Percentiles rank a stretch among this genome's conserved stretches.
phyloP scores from a whole-genome alignment of 1,140 invertebrate species.

The Archivesica marissinica region DNA sequence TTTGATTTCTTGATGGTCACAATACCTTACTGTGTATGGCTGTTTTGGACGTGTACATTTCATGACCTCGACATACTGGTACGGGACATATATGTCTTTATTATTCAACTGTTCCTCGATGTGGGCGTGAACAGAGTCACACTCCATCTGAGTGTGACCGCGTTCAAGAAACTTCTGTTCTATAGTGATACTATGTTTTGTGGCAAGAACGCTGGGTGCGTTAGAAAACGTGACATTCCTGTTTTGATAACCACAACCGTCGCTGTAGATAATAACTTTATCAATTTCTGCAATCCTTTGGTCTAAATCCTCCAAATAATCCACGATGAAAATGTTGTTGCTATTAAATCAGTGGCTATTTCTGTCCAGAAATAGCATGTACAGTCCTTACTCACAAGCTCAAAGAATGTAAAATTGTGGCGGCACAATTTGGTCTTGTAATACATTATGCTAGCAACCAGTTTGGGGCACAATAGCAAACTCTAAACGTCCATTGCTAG shows the following conservation, averaged over 20 bases:
- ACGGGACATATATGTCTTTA: no score
- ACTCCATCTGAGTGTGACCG: slow-evolving; percentile 84
- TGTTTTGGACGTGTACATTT: background rate
- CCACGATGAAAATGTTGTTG: slow-evolving; percentile 81
- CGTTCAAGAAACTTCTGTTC: slow-evolving; percentile 82
- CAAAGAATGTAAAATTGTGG: slow-evolving; percentile 84
- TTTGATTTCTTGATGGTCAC: no score
- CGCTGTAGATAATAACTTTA: slow-evolving; percentile 70
- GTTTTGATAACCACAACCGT: slow-evolving; percentile 82
- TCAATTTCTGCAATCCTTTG: slow-evolving; percentile 12
- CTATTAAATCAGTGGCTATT: slow-evolving; percentile 79
- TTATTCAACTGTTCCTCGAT: no score
- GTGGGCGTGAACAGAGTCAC: slow-evolving; percentile 79
- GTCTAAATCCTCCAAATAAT: background rate
- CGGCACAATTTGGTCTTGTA: slow-evolving; percentile 83
- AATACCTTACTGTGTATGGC: background rate
- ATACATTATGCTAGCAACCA: slow-evolving; percentile 83
- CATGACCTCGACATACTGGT: background rate
- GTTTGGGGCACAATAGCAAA: slow-evolving; percentile 23
- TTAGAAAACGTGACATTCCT: slow-evolving; percentile 78
- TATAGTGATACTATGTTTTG: slow-evolving; percentile 74
- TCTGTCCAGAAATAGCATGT: slow-evolving; percentile 84
- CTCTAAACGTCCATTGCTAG: slow-evolving; percentile 23
- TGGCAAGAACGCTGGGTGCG: slow-evolving; percentile 74
- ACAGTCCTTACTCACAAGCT: slow-evolving; percentile 77